Evolutionary conservation across 2,797 vertebrate genomes (phyloP).

Genomic region (Fratercula arctica): DNA sequence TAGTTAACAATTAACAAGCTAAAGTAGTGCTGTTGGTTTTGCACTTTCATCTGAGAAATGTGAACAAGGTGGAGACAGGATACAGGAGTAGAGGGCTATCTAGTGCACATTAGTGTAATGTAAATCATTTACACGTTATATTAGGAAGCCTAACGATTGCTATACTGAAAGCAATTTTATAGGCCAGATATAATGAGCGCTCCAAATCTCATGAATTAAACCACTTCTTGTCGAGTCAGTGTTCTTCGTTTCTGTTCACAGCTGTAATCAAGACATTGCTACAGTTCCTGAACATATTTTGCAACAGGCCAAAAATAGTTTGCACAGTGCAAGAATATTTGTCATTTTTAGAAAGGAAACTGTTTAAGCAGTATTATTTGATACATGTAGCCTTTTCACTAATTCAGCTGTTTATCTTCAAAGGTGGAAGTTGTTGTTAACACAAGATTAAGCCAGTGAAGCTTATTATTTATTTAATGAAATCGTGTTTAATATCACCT

Average conservation of each 20-base stretch:
- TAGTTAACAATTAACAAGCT: conserved; percentile 60
- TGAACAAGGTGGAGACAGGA: conserved; percentile 33
- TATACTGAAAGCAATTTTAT: conserved; percentile 11
- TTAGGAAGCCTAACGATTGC: conserved; percentile 22
- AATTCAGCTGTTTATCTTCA: background rate
- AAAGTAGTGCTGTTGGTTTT: conserved; percentile 54
- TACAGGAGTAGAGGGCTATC: conserved; percentile 10
- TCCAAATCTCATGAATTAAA: background rate
- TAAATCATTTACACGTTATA: conserved; percentile 64
- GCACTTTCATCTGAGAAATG: conserved; percentile 65
- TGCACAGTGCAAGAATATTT: background rate
- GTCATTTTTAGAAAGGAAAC: background rate
- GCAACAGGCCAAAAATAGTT: conserved; percentile 72
- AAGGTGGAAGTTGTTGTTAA: background rate
- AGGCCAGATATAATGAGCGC: conserved; percentile 5
- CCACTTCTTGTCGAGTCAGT: conserved; percentile 12
- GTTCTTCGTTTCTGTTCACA: background rate
- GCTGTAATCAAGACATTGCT: conserved; percentile 41
- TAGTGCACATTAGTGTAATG: conserved; percentile 21
- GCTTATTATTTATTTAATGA: background rate
- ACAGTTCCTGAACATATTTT: conserved; percentile 62
- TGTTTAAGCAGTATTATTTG: conserved; percentile 3
- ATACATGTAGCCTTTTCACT: background rate
- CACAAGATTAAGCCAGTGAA: background rate
- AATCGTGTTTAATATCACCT: background rate